A percentile compares a stretch with the other conserved stretches of the same genome.
Evolutionary conservation across 2,797 vertebrate genomes (phyloP).

Genomic region (Sebastes hubbsi): DNA sequence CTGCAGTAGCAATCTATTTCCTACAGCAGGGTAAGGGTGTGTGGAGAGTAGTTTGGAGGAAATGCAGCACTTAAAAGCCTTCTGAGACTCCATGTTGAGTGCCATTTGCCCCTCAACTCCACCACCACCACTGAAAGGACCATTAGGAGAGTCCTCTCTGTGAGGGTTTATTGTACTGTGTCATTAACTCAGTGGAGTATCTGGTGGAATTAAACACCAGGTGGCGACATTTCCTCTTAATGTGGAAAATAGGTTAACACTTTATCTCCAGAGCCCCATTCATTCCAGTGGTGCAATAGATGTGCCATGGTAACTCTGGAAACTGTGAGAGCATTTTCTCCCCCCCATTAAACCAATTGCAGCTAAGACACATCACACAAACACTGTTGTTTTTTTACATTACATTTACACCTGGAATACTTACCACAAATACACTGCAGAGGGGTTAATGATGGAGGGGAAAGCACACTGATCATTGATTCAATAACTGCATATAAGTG

Average conservation of each 20-base stretch:
- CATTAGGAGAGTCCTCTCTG: conserved; percentile 23
- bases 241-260: conserved; percentile 28
- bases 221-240: conserved; percentile 42
- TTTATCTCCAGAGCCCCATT: conserved; percentile 12
- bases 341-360: conserved; percentile 24
- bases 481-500: background rate
- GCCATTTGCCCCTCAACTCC: background rate
- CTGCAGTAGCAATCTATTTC: conserved; percentile 19
- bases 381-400: background rate
- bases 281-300: conserved; percentile 19
- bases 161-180: background rate
- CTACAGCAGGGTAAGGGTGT: conserved; percentile 13
- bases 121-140: conserved; percentile 10
- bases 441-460: background rate
- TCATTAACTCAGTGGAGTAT: background rate
- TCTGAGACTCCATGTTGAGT: conserved; percentile 22
- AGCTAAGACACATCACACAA: conserved; percentile 17
- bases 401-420: conserved; percentile 6
- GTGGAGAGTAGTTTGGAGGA: background rate
- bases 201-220: conserved; percentile 44
- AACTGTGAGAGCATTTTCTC: background rate
- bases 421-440: background rate
- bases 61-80: conserved; percentile 19
- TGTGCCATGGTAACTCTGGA: conserved; percentile 9
- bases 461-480: background rate